Evolutionary conservation across 2,797 vertebrate species (phyloP).

Genomic region (Sarcophilus harrisii): DNA sequence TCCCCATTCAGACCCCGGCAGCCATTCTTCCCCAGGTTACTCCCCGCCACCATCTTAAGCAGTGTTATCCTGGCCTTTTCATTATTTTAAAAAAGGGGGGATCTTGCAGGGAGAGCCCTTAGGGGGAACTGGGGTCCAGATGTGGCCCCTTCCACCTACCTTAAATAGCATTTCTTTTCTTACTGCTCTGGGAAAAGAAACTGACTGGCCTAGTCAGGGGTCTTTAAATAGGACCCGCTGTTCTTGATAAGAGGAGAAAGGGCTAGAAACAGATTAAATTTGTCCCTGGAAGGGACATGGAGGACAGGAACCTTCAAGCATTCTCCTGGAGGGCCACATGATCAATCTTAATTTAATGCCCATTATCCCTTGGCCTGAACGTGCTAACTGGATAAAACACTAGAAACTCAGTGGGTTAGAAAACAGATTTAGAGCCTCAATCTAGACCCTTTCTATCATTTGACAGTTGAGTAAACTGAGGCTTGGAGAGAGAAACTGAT

Average conservation of each 20-base stretch:
- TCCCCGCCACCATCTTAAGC: neutral
- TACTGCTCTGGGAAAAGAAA: neutral
- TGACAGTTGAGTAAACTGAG: neutral
- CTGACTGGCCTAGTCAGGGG: accelerated
- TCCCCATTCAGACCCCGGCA: neutral
- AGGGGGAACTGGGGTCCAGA: neutral
- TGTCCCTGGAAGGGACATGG: neutral
- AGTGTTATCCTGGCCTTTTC: neutral
- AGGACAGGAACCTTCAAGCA: neutral
- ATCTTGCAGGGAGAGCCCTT: neutral
- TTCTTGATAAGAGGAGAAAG: neutral
- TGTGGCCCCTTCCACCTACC: neutral
- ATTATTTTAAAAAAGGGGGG: neutral
- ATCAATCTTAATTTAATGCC: neutral
- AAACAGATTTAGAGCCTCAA: neutral
- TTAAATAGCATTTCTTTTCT: neutral
- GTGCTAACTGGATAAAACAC: neutral
- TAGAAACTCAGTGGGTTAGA: neutral
- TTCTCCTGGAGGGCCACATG: neutral
- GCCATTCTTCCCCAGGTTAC: neutral
- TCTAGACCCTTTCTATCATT: neutral
- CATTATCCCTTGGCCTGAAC: neutral
- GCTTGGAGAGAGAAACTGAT: neutral
- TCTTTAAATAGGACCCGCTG: conserved; percentile 41
- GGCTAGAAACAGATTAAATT: neutral